These are phyloP conservation scores for Gracilinanus agilis DNA, from an alignment of 2,113 vertebrate genomes.

Conservation along the genomic window DNA sequence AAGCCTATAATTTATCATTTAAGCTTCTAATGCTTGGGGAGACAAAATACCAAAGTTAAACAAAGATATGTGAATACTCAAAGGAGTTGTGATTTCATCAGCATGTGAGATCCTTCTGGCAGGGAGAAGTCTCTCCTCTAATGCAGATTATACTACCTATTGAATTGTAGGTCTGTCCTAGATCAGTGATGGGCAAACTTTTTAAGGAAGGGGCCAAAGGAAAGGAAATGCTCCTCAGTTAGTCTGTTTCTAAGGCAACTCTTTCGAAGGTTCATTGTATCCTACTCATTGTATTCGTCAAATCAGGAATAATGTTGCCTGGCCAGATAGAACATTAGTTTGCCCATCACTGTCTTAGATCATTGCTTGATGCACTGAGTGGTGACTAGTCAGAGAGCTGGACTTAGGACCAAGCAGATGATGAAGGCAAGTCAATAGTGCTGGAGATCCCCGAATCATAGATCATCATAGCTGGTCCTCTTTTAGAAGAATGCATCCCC, in stretches of 20 bases:
- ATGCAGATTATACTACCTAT: background rate
- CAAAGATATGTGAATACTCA: background rate
- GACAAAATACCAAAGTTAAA: background rate
- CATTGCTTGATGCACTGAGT: background rate
- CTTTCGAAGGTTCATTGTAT: too few relatives aligned
- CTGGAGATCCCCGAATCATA: background rate
- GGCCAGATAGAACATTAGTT: too few relatives aligned
- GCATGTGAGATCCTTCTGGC: background rate
- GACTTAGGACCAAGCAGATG: background rate
- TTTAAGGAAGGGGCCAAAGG: too few relatives aligned
- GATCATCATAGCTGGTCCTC: background rate
- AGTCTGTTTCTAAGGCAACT: too few relatives aligned
- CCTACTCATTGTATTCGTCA: too few relatives aligned
- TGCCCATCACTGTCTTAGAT: too few relatives aligned
- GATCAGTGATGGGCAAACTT: too few relatives aligned
- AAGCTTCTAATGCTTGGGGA: background rate
- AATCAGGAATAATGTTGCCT: too few relatives aligned
- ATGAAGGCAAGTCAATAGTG: background rate
- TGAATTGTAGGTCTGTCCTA: background rate
- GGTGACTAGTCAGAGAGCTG: background rate
- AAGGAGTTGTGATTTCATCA: background rate
- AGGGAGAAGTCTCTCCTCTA: background rate
- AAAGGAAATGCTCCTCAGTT: too few relatives aligned
- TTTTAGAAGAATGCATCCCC: background rate
- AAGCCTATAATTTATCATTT: background rate